These are phyloP conservation scores for Mythimna vitellina DNA, from an alignment of 2,888 invertebrate genomes.

Conservation along the genomic window DNA sequence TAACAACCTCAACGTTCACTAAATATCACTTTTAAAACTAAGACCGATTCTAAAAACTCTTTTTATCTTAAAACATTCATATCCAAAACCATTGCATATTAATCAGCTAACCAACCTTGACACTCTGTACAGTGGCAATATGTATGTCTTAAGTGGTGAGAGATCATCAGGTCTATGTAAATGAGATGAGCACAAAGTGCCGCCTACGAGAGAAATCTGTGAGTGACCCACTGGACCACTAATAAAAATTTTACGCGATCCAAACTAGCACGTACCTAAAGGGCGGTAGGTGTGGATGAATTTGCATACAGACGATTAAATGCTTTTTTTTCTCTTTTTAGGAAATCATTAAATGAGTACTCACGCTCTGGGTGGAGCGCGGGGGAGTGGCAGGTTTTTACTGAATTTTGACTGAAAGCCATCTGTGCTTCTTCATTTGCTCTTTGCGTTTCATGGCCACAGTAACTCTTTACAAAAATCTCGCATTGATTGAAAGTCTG, in stretches of 20 bases:
- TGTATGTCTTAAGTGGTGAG: conserved; percentile 15
- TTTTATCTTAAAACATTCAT: background rate
- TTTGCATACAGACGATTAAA: conserved; percentile 11
- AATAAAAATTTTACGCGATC: conserved; percentile 34
- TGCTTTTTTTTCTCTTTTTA: background rate
- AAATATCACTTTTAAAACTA: background rate
- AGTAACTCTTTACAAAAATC: no score
- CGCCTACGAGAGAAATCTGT: conserved; percentile 48
- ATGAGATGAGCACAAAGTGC: conserved; percentile 35
- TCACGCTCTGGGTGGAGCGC: no score
- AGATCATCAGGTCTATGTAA: conserved; percentile 49
- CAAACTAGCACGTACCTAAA: background rate
- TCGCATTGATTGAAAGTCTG: no score
- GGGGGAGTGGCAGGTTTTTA: no score
- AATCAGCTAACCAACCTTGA: conserved; percentile 33
- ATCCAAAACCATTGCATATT: background rate
- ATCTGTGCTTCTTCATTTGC: no score
- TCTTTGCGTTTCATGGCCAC: no score
- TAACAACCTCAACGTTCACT: background rate
- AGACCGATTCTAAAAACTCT: background rate
- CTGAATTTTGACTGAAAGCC: no score
- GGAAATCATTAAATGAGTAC: no score
- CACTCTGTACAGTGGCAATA: conserved; percentile 28
- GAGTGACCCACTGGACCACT: conserved; percentile 56
- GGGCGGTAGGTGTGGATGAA: conserved; percentile 7